Evolutionary conservation across 2,113 vertebrate genomes (phyloP), one percentile per base, ranked within the genome.

Genomic region (Phocoena phocoena): DNA sequence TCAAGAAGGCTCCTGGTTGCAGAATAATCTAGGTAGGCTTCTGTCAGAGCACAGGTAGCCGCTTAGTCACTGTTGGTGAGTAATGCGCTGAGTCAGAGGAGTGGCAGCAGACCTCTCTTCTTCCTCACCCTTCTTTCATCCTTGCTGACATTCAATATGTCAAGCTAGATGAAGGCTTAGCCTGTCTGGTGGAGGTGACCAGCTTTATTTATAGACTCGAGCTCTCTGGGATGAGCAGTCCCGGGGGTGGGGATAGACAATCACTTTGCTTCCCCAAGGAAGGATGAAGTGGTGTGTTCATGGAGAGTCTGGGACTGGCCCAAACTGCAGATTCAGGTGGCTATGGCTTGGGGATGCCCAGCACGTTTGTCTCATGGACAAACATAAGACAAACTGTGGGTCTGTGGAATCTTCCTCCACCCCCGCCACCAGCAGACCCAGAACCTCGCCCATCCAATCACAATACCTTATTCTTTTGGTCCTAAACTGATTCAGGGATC

Each of bases 181-280:
- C 63, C 88, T 53, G 31, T 83, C 74, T 74, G 63, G 67, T 80
- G 60, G 87, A 68, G 31, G 36, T 47, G 73, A 89, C 41, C 31
- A 33, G 38, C 6, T 80, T 89, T 97, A 90, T 92, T 90, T 95
- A 77, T 36, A 90, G 88, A 70, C 62, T 68, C 8, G 9, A 47
- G 20, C 71, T 76, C 83, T 93, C 47, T 33, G 21, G 60, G 63
- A 17, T 21, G 21, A 90, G n/a, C 7, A 0, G 11, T 83, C 31
- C 25, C 67, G 11, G 62, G 10, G 13, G 26, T 60, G 41, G 41
- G 8, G 20, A 38, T 23, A n/a, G 47, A 47, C 6, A 36, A 63
- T 95, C 58, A 38, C 60, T 86, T 84, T 70, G 50, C 31, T 74
- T 93, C 44, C 18, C 13, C 1, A 68, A 26, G 55, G 15, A 85